phyloP scores from a whole-genome alignment of 1,140 invertebrate genomes.

The Cotesia vestalis region DNA sequence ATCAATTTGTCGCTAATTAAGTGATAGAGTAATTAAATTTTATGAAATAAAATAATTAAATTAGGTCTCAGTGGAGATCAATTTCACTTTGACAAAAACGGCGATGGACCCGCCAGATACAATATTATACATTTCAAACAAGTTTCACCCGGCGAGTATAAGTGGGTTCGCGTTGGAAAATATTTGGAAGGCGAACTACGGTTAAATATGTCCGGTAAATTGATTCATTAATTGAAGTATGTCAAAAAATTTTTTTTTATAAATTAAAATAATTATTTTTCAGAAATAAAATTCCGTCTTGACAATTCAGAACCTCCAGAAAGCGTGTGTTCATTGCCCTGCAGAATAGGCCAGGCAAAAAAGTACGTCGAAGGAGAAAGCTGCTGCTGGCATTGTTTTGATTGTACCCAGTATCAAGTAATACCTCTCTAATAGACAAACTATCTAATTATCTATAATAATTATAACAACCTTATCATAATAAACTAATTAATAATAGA shows the following conservation, averaged over 20 bases:
- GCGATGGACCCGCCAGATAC: constrained; percentile 92
- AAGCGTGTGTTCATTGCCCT: constrained; percentile 90
- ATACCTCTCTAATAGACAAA: too few species aligned
- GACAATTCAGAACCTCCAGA: constrained; percentile 79
- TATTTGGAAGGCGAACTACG: constrained; percentile 81
- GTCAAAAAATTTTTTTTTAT: too few species aligned
- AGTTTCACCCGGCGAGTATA: constrained; percentile 74
- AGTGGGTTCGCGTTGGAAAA: constrained; percentile 88
- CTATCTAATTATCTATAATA: too few species aligned
- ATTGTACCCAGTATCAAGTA: constrained; percentile 92
- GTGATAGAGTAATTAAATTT: background rate
- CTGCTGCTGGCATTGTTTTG: constrained; percentile 97
- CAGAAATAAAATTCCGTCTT: constrained; percentile 85
- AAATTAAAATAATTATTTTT: constrained; percentile 5
- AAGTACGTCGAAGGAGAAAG: constrained; percentile 90
- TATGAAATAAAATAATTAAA: constrained; percentile 3
- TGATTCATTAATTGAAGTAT: background rate
- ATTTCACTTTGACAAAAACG: constrained; percentile 88
- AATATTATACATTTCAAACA: constrained; percentile 96
- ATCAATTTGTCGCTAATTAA: constrained; percentile 42
- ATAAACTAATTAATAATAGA: constrained; percentile 65
- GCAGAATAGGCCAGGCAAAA: constrained; percentile 86
- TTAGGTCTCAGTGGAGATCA: constrained; percentile 84
- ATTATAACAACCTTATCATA: too few species aligned
- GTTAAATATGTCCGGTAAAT: constrained; percentile 81